phyloP scores from a whole-genome alignment of 2,888 invertebrate species.

The Apodemia mormo region DNA sequence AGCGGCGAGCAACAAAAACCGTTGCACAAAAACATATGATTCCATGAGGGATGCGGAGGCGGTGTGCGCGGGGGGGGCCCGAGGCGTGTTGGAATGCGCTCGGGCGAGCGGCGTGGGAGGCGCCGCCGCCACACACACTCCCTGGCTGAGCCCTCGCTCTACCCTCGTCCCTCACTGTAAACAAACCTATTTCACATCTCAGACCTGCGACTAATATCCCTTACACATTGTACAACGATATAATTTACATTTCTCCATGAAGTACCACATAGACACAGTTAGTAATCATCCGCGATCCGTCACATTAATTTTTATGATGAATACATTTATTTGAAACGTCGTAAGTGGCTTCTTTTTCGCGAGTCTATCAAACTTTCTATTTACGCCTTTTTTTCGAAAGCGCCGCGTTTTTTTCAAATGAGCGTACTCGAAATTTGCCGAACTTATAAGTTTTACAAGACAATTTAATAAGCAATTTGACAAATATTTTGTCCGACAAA shows the following conservation, averaged over 20 bases:
- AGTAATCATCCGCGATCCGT: too few relatives aligned
- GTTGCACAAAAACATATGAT: slow-evolving; percentile 82
- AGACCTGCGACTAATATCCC: slow-evolving; percentile 43
- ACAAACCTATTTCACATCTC: slow-evolving; percentile 70
- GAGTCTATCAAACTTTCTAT: too few relatives aligned
- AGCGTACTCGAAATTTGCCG: too few relatives aligned
- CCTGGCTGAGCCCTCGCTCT: slow-evolving; percentile 39
- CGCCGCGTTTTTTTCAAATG: too few relatives aligned
- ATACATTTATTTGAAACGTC: too few relatives aligned
- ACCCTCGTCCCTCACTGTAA: slow-evolving; percentile 71
- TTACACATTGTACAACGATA: slow-evolving; percentile 2
- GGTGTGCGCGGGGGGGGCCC: slow-evolving; percentile 54
- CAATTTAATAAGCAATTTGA: too few relatives aligned
- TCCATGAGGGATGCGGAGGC: slow-evolving; percentile 69
- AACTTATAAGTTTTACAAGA: too few relatives aligned
- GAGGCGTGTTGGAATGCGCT: slow-evolving; percentile 81
- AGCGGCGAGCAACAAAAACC: slow-evolving; percentile 81
- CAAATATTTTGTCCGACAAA: too few relatives aligned
- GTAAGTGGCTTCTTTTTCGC: too few relatives aligned
- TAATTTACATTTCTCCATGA: not conserved
- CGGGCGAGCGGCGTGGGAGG: slow-evolving; percentile 79
- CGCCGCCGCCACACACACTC: slow-evolving; percentile 67
- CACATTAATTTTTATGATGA: too few relatives aligned
- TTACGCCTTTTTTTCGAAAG: too few relatives aligned
- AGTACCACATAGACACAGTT: not conserved